Base-by-base conservation (phyloP, 1,140 invertebrate species). In the Andricus grossulariae region DNA sequence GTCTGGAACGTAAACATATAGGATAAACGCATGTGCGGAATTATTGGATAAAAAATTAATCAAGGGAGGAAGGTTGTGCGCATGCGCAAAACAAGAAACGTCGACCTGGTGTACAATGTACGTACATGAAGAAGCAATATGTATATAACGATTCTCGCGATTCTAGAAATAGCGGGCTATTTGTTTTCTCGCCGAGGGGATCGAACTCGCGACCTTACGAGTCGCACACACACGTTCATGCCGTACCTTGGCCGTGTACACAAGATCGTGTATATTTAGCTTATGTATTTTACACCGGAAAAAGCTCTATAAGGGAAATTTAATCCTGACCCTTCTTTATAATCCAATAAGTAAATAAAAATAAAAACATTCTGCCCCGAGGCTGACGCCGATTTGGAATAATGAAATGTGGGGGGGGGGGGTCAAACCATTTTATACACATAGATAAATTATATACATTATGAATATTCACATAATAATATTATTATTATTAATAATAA, bases 161-260 rank as follows among this genome's bases (percentile, higher is more conserved):
- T 66, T 74, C 73, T 74, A 74, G 54, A 74, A 74, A 74, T 74
- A 74, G 73, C 60, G 66, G 49, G 57, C 60, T 66, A 25, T 51
- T 39, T 74, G 73, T 70, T 74, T 74, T 74, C 73, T 45, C 57
- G 32, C 39, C 3, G 73, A 74, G 73, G 73, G 73, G 73, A 74
- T 74, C 73, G 55, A 74, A 74, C 73, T 74, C 73, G 73, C 55
- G 73, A 74, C 73, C 73, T 74, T 74, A 74, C 52, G 39, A 50
- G 49, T 45, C 39, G 8, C 25, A 32, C 57, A 55, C 18, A 57
- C 57, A 51, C 72, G 3, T 60, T 19, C 50, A 12, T 18, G 32
- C 25, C 54, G 21, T 51, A 73, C 25, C 25, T 73, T 73, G 51
- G 51, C 50, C 72, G 51, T 73, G 50, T 73, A 19, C 51, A 73